Conservation (phyloP, 1,140 invertebrate species). For the Scaptomyza montana region DNA sequence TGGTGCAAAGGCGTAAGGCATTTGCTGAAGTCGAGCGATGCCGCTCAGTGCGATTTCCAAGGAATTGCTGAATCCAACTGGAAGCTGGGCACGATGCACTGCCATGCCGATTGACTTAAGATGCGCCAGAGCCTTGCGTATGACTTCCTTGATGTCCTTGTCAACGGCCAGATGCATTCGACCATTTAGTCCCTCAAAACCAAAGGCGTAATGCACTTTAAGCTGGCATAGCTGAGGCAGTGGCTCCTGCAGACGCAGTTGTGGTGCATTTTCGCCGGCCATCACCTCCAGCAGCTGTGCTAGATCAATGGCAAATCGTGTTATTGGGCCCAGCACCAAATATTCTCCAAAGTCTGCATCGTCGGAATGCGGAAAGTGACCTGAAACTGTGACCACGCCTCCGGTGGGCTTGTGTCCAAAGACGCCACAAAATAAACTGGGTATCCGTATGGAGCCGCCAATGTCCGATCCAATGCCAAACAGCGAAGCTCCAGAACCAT, state of each 20-base stretch:
- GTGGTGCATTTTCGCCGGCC: slow-evolving; percentile 80
- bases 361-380: slow-evolving; percentile 85
- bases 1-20: slow-evolving; percentile 46
- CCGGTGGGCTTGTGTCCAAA: slow-evolving; percentile 94
- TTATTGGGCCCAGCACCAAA: slow-evolving; percentile 90
- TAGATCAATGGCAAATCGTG: slow-evolving; percentile 91
- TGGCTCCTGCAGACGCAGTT: slow-evolving; percentile 83
- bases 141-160: slow-evolving; percentile 45
- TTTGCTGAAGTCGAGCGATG: slow-evolving; percentile 39
- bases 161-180: slow-evolving; percentile 53
- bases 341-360: slow-evolving; percentile 84
- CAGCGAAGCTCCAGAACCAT: slow-evolving; percentile 84
- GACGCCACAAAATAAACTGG: slow-evolving; percentile 92
- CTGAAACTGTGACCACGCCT: slow-evolving; percentile 85
- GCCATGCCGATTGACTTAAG: slow-evolving; percentile 45
- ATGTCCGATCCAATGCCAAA: slow-evolving; percentile 91
- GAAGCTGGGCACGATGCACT: slow-evolving; percentile 37
- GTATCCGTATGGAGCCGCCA: slow-evolving; percentile 93
- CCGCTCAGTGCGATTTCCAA: slow-evolving; percentile 57
- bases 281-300: slow-evolving; percentile 87
- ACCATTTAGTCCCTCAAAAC: slow-evolving; percentile 68
- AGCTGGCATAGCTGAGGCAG: slow-evolving; percentile 86
- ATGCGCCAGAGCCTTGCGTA: slow-evolving; percentile 51
- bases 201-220: slow-evolving; percentile 83
- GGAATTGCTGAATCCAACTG: slow-evolving; percentile 52